Evolutionary conservation across 2,113 vertebrate species (phyloP), one percentile per base, ranked within the genome.

Genomic region (Martes martes): DNA sequence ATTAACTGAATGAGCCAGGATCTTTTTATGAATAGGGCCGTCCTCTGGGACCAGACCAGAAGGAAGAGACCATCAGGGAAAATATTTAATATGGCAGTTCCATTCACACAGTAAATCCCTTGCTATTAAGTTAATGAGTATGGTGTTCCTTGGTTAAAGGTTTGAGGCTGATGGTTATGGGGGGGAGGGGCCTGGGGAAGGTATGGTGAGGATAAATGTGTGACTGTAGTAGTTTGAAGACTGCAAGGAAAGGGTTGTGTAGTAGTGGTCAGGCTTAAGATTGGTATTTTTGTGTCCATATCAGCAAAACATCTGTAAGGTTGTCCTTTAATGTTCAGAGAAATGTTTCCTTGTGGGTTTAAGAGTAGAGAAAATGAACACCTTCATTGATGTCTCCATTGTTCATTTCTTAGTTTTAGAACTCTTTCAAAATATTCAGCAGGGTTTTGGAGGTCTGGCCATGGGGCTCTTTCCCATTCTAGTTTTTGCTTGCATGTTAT

Each of bases 311-410:
- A 10, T 45, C 39, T 92, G 11, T 89, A 79, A 89, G 18, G 28
- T 15, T 94, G 28, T 73, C 65, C 16, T 97, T 82, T 89, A 89
- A 28, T 79, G 93, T 95, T 76, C n/a, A 92, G 83, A 89, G 47
- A 90, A 78, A 33, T 74, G 18, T 82, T 94, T 57, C n/a, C 59
- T 93, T 86, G 33, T 81, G 52, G 7, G 45, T 89, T 80, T 94
- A 76, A 92, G 61, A 45, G 24, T 59, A 85, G 57, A 31, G 33
- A 97, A 95, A 71, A 42, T n/a, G 67, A 94, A 90, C 57, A 84
- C 39, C 33, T 82, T 83, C 61, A 8, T 2, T 80, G 57, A 67
- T 74, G 61, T 31, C 16, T 59, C n/a, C 39, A 39, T 24, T 23
- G 84, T 96, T 55, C 28, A 42, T 82, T 50, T 94, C 65, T 83